phyloP scores from a whole-genome alignment of 2,797 vertebrate genomes.

The Typhlichthys eigenmanni region DNA sequence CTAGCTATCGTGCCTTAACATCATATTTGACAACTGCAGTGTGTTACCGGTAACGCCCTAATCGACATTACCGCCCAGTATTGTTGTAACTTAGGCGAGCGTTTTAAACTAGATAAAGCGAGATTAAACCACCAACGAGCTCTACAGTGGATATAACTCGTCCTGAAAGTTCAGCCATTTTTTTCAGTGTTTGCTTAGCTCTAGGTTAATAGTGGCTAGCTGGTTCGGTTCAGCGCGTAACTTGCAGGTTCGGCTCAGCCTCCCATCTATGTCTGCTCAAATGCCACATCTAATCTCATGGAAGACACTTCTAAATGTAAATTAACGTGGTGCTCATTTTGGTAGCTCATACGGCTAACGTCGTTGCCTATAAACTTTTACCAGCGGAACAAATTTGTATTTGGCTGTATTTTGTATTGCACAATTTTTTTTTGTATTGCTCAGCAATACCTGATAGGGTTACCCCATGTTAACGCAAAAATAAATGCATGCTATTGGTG shows the following conservation, averaged over 20 bases:
- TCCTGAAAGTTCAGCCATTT: constrained; percentile 19
- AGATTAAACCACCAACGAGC: background rate
- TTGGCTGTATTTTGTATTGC: background rate
- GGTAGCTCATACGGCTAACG: constrained; percentile 7
- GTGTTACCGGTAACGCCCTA: constrained; percentile 19
- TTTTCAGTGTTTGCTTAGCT: constrained; percentile 19
- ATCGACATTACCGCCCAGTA: constrained; percentile 25
- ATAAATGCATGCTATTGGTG: background rate
- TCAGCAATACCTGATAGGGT: background rate
- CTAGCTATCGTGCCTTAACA: constrained; percentile 28
- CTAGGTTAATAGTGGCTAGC: constrained; percentile 29
- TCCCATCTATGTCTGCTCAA: no score
- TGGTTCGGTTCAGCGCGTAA: background rate
- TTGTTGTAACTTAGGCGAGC: background rate
- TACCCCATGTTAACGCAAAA: background rate
- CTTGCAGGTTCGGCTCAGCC: no score
- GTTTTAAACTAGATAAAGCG: background rate
- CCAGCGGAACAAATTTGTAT: constrained; percentile 13
- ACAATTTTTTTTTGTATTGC: background rate
- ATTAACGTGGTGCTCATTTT: background rate
- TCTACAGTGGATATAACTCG: background rate
- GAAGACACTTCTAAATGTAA: background rate
- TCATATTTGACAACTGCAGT: constrained; percentile 49
- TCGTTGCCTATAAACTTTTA: constrained; percentile 53
- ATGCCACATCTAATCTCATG: background rate